These are phyloP conservation scores for Pristionchus exspectatus DNA, from an alignment of 2,888 invertebrate species.

Conservation along the genomic window DNA sequence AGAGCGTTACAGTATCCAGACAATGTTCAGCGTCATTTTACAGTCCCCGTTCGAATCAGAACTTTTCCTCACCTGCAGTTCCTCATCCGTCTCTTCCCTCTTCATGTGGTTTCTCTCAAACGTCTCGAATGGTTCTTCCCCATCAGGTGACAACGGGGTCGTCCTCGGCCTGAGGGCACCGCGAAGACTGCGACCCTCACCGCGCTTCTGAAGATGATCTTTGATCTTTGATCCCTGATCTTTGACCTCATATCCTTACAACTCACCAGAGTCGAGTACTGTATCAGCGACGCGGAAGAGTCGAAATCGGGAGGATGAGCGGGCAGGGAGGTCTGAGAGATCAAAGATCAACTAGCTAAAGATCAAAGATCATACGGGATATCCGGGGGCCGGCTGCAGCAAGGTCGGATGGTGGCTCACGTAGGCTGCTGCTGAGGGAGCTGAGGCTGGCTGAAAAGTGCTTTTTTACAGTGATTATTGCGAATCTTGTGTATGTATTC, in stretches of 20 bases:
- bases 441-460: not conserved
- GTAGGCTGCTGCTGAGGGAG: not conserved
- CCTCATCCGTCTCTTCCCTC: not conserved
- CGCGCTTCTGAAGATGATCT: not conserved
- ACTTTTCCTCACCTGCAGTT: not conserved
- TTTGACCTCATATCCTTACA: not conserved
- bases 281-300: constrained; percentile 1
- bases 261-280: constrained; percentile 32
- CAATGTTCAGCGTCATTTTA: not conserved
- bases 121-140: not conserved
- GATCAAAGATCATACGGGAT: constrained; percentile 12
- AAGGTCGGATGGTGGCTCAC: constrained; percentile 16
- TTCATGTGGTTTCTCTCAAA: not conserved
- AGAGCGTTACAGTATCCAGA: too few species aligned
- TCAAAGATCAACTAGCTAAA: not conserved
- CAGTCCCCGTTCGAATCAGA: not conserved
- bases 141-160: not conserved
- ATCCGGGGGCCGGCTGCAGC: not conserved
- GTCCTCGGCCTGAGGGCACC: not conserved
- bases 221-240: not conserved
- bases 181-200: constrained; percentile 28
- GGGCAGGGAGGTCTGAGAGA: constrained; percentile 3
- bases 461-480: not conserved
- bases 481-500: too few species aligned
- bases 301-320: constrained; percentile 22